Percentiles rank a stretch among this genome's conserved stretches.
phyloP scores from a whole-genome alignment of 53 echinoderm and acorn worm genomes.

The Echinarachnius parma region DNA sequence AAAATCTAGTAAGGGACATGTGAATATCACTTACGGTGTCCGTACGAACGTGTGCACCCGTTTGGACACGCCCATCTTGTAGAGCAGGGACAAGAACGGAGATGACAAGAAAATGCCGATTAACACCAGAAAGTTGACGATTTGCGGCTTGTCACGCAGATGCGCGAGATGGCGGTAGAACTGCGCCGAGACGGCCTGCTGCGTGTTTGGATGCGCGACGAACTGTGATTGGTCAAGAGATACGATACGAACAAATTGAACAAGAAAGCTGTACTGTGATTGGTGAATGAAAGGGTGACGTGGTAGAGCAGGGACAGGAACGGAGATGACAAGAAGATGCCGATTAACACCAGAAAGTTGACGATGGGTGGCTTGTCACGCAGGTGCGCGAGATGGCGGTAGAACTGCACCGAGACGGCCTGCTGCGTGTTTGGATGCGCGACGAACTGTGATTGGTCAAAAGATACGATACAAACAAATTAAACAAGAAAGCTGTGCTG shows the following conservation, averaged over 20 bases:
- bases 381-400: conserved; percentile 64
- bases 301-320: conserved; percentile 64
- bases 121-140: conserved; percentile 50
- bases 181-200: conserved; percentile 76
- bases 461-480: too few relatives aligned
- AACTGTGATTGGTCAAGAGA: conserved; percentile 52
- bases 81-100: conserved; percentile 67
- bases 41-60: conserved; percentile 51
- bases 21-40: conserved; percentile 62
- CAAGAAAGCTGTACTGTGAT: too few relatives aligned
- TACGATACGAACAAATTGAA: too few relatives aligned
- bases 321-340: conserved; percentile 62
- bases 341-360: conserved; percentile 47
- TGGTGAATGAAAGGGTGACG: too few relatives aligned
- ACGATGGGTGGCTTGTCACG: conserved; percentile 57
- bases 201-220: conserved; percentile 84
- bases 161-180: conserved; percentile 75
- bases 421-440: conserved; percentile 91
- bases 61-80: conserved; percentile 52
- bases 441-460: conserved; percentile 70
- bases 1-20: neutral
- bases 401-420: conserved; percentile 76
- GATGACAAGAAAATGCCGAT: conserved; percentile 54
- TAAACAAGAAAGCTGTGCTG: too few relatives aligned
- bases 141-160: conserved; percentile 59